A percentile compares a stretch with the other conserved stretches of the same genome.
phyloP scores from a whole-genome alignment of 2,113 vertebrate genomes.

The Xenopus borealis region DNA sequence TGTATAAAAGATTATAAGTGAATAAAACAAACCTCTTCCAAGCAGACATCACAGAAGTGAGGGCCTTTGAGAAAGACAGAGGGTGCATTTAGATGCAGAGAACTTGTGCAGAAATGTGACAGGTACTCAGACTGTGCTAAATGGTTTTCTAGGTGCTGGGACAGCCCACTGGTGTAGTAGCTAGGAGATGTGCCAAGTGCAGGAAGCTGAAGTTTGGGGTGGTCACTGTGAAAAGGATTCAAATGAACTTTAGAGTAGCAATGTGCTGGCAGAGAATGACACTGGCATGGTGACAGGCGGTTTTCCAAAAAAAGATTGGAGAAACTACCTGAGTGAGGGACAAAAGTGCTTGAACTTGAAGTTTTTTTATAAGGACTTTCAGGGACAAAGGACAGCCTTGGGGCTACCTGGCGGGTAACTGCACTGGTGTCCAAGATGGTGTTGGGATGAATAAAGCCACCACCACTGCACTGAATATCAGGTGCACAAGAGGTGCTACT shows the following conservation, averaged over 20 bases:
- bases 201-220: constrained; percentile 69
- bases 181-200: constrained; percentile 69
- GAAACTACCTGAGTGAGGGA: constrained; percentile 59
- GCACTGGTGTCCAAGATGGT: constrained; percentile 69
- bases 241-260: constrained; percentile 80
- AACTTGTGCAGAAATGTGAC: constrained; percentile 79
- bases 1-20: neutral
- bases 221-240: constrained; percentile 63
- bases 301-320: constrained; percentile 67
- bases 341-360: constrained; percentile 59
- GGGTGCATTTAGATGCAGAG: constrained; percentile 84
- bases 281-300: constrained; percentile 64
- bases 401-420: constrained; percentile 74
- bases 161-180: constrained; percentile 69
- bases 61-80: constrained; percentile 83
- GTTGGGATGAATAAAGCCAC: constrained; percentile 66
- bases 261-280: constrained; percentile 63
- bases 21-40: constrained; percentile 86
- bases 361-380: constrained; percentile 63
- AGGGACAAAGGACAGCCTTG: constrained; percentile 66
- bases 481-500: constrained; percentile 62
- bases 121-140: constrained; percentile 69
- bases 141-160: constrained; percentile 70
- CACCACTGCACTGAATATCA: constrained; percentile 58
- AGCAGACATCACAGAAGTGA: constrained; percentile 86